These are phyloP conservation scores for Pantherophis guttatus DNA, from an alignment of 2,113 vertebrate species.

Conservation along the genomic window DNA sequence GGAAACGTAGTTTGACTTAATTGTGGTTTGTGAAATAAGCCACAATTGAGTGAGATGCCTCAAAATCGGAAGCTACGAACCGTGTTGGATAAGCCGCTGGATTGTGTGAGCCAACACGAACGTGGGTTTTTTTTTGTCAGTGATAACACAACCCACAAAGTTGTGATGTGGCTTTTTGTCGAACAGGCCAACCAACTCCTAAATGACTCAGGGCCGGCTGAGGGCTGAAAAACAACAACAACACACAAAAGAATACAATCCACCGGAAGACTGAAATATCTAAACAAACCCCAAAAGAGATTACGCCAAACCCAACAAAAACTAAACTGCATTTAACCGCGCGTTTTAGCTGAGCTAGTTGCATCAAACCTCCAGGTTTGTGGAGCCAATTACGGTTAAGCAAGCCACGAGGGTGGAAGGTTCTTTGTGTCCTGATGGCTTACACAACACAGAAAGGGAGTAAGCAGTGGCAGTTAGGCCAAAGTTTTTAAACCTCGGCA, in stretches of 20 bases:
- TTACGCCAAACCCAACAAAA: not conserved
- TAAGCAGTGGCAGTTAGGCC: not conserved
- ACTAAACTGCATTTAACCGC: not conserved
- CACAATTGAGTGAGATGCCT: not conserved
- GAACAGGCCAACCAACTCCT: not conserved
- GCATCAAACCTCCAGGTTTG: not conserved
- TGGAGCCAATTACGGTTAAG: not conserved
- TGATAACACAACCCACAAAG: not conserved
- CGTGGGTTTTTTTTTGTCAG: not conserved
- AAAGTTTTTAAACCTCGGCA: not conserved
- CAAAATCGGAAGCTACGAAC: not conserved
- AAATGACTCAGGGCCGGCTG: not conserved
- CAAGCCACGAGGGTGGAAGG: not conserved
- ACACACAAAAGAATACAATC: not conserved
- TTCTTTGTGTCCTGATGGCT: not conserved
- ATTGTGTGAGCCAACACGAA: not conserved
- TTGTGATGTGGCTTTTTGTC: not conserved
- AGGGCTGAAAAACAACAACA: not conserved
- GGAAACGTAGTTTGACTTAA: not conserved
- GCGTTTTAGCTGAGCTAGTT: not conserved
- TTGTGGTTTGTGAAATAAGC: not conserved
- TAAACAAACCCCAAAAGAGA: not conserved
- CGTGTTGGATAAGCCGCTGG: not conserved
- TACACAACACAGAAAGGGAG: not conserved
- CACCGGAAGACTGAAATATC: not conserved